phyloP scores from a whole-genome alignment of 2,888 invertebrate species.

The Thera britannica region DNA sequence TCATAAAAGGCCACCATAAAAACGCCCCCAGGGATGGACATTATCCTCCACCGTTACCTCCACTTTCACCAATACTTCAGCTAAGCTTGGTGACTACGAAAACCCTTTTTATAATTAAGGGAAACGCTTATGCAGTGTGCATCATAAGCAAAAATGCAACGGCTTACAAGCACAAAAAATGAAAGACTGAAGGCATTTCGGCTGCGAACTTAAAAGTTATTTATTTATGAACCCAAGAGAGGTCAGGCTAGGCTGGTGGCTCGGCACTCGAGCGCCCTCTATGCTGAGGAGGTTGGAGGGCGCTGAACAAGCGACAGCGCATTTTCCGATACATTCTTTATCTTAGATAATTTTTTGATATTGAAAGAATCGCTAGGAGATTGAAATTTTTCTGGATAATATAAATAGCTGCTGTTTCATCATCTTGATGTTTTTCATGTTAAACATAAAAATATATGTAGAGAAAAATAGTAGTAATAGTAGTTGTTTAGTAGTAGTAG shows the following conservation, averaged over 20 bases:
- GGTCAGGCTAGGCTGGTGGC: slow-evolving; percentile 21
- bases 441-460: no score
- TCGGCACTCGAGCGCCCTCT: slow-evolving; percentile 26
- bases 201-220: slow-evolving; percentile 7
- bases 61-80: no score
- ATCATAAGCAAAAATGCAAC: no score
- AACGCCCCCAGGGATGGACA: no score
- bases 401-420: neutral
- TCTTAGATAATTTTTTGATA: slow-evolving; percentile 9
- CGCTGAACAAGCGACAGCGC: slow-evolving; percentile 26
- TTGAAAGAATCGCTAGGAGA: slow-evolving; percentile 2
- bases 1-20: no score
- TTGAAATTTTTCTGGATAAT: neutral
- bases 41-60: no score
- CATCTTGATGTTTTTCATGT: no score
- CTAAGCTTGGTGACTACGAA: no score
- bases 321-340: slow-evolving; percentile 33
- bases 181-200: neutral
- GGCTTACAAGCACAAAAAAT: neutral
- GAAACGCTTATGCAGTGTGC: no score
- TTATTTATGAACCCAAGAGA: slow-evolving; percentile 15
- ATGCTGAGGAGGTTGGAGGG: slow-evolving; percentile 20
- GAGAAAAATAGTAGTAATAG: no score
- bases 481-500: no score
- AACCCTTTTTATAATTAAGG: no score